These are phyloP conservation scores for Melieria crassipennis DNA, from an alignment of 2,888 invertebrate genomes.

Conservation along the genomic window DNA sequence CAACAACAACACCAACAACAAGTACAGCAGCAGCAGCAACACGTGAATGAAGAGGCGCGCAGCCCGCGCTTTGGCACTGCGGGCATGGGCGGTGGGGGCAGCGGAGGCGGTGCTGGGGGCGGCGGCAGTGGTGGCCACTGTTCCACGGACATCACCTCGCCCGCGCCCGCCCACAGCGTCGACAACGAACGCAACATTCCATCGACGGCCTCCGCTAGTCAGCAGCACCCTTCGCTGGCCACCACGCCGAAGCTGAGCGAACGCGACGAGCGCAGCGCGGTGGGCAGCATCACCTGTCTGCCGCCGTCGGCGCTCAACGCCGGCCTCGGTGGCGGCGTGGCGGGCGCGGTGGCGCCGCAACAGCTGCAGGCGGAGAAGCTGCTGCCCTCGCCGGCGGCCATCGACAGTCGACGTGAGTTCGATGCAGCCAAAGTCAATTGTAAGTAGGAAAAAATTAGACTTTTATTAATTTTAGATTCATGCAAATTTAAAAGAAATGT, in stretches of 20 bases:
- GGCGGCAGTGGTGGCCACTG: slow-evolving; percentile 41
- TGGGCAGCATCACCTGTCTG: slow-evolving; percentile 59
- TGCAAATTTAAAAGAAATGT: no score
- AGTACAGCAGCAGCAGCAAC: slow-evolving; percentile 38
- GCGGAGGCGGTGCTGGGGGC: slow-evolving; percentile 19
- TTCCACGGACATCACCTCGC: slow-evolving; percentile 50
- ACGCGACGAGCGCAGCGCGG: slow-evolving; percentile 50
- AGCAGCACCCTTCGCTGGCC: slow-evolving; percentile 53
- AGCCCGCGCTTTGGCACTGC: slow-evolving; percentile 46
- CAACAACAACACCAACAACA: slow-evolving; percentile 40
- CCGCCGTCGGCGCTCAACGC: slow-evolving; percentile 56
- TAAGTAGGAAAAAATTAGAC: slow-evolving; percentile 52
- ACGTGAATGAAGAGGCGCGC: slow-evolving; percentile 44
- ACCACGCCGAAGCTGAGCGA: slow-evolving; percentile 59
- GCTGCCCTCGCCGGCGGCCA: slow-evolving; percentile 61
- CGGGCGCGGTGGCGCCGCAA: slow-evolving; percentile 48
- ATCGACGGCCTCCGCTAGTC: slow-evolving; percentile 54
- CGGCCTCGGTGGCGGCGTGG: slow-evolving; percentile 37
- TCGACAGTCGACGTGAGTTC: slow-evolving; percentile 56
- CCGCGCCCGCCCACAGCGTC: slow-evolving; percentile 29
- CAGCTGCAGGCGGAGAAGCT: slow-evolving; percentile 47
- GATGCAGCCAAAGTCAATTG: slow-evolving; percentile 66
- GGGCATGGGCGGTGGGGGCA: slow-evolving; percentile 24
- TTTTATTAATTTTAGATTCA: no score
- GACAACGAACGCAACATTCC: slow-evolving; percentile 44